Percentiles rank a stretch among this genome's conserved stretches.
Evolutionary conservation across 2,797 vertebrate species (phyloP).

Genomic region (Rhynchotus rufescens): DNA sequence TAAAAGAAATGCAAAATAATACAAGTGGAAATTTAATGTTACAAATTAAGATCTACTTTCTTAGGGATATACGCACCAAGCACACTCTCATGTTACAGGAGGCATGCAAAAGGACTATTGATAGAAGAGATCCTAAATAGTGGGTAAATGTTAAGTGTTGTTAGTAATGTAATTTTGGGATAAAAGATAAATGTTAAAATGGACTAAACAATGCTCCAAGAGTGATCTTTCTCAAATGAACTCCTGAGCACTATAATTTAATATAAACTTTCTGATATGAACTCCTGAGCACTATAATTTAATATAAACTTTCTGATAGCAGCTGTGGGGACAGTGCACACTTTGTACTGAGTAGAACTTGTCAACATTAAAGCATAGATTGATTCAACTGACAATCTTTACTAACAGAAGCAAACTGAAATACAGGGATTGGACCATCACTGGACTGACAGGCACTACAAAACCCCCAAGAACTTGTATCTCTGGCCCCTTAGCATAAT

Average conservation of each 20-base stretch:
- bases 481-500: background rate
- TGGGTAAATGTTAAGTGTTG: background rate
- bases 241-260: background rate
- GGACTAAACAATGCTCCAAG: background rate
- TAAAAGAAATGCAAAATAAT: slow-evolving; percentile 13
- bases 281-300: background rate
- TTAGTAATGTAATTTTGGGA: slow-evolving; percentile 25
- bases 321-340: background rate
- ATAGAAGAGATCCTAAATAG: background rate
- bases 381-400: background rate
- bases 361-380: background rate
- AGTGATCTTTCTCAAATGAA: background rate
- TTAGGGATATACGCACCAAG: background rate
- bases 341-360: background rate
- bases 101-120: slow-evolving; percentile 14
- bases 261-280: background rate
- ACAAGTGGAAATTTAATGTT: background rate
- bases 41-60: background rate
- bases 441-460: background rate
- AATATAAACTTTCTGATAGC: background rate
- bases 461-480: background rate
- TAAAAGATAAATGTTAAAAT: background rate
- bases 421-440: background rate
- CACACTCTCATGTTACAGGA: background rate
- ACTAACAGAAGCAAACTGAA: background rate